Evolutionary conservation across 2,888 invertebrate species (phyloP).

Genomic region (Atherix ibis): DNA sequence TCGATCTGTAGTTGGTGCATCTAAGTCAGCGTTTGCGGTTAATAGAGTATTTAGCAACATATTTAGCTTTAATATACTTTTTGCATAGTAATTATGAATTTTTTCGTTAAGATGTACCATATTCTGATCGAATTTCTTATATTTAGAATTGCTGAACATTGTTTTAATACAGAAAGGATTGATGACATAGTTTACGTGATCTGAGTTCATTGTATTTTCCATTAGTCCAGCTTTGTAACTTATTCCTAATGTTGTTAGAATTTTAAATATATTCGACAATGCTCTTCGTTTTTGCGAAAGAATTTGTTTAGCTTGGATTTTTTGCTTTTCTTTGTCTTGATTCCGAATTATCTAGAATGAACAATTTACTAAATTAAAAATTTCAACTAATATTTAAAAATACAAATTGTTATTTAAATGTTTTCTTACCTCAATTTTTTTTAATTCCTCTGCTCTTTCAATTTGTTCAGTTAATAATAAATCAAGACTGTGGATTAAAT

Average conservation of each 20-base stretch:
- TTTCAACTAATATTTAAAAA: too few relatives aligned
- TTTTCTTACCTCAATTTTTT: conserved; percentile 45
- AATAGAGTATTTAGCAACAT: conserved; percentile 29
- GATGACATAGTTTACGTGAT: conserved; percentile 42
- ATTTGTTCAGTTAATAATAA: conserved; percentile 48
- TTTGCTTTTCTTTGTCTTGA: conserved; percentile 50
- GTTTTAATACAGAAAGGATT: conserved; percentile 55
- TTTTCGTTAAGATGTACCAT: conserved; percentile 26
- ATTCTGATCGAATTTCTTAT: conserved; percentile 33
- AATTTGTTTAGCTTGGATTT: conserved; percentile 62
- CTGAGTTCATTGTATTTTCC: conserved; percentile 35
- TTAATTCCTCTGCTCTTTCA: conserved; percentile 51
- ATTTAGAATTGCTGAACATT: conserved; percentile 37
- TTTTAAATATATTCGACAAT: conserved; percentile 72
- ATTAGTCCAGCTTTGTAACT: conserved; percentile 68
- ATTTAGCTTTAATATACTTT: conserved; percentile 28
- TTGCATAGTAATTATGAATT: conserved; percentile 26
- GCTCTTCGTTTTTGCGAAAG: conserved; percentile 74
- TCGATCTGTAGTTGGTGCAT: conserved; percentile 63
- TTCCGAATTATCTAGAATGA: too few relatives aligned
- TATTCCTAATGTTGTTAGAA: conserved; percentile 54
- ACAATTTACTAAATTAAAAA: too few relatives aligned
- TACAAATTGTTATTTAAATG: too few relatives aligned
- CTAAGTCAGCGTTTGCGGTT: conserved; percentile 62
- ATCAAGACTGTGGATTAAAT: conserved; percentile 46